Evolutionary conservation across 2,113 vertebrate species (phyloP).

Genomic region (Hepsetus odoe): DNA sequence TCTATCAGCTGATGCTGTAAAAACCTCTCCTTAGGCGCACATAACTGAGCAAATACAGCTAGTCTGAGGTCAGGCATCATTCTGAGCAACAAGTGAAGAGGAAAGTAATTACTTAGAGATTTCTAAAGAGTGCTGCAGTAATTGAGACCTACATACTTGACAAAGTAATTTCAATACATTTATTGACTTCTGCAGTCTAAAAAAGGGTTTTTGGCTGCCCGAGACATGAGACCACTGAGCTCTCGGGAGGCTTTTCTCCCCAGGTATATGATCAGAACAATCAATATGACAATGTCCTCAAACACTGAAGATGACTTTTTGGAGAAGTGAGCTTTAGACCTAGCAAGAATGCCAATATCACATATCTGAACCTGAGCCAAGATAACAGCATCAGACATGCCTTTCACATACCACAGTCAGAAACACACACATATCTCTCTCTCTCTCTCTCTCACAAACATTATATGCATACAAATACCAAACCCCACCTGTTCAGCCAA

Average conservation of each 20-base stretch:
- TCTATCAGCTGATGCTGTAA: neutral
- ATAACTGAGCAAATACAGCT: neutral
- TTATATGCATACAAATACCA: neutral
- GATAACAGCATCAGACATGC: conserved; percentile 14
- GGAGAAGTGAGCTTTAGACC: neutral
- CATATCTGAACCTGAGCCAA: conserved; percentile 22
- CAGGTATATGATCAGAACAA: neutral
- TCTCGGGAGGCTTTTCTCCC: neutral
- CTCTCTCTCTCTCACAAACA: neutral
- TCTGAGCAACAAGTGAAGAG: neutral
- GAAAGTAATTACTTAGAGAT: conserved; percentile 1
- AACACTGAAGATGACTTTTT: neutral
- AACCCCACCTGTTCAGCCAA: conserved; percentile 34
- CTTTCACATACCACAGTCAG: conserved; percentile 1
- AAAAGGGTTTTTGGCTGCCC: neutral
- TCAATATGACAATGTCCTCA: neutral
- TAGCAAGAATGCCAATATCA: conserved; percentile 8
- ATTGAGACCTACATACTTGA: neutral
- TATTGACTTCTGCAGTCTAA: neutral
- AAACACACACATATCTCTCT: neutral
- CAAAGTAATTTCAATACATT: neutral
- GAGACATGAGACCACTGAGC: neutral
- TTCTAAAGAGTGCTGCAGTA: neutral
- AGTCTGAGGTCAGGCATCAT: neutral
- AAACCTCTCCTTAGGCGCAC: neutral